Evolutionary conservation across 2,888 invertebrate genomes (phyloP), one percentile per base, ranked within the genome.

Genomic region (Cataglyphis livida): DNA sequence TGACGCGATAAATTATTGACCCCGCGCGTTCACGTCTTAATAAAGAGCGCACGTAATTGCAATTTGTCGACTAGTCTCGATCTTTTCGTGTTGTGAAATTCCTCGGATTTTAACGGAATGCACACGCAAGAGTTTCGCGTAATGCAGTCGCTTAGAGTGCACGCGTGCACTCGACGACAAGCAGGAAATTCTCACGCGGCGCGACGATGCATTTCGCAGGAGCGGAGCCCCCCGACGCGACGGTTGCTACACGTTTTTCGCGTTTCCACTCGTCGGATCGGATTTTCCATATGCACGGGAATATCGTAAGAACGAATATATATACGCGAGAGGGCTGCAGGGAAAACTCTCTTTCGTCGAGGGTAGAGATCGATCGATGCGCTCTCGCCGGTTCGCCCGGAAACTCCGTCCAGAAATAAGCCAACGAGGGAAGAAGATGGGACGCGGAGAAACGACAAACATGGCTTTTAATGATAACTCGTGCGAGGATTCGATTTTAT

Each of bases 341-440:
- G 48, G 76, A 59, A 79, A 79, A 79, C 59, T 79, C 78, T 18
- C 44, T n/a, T 48, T n/a, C 38, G 51, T 25, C 71, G 38, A 71
- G 71, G 44, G 51, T 68, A 35, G 44, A 21, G 59, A 79, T 68
- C 71, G 78, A 79, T 79, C 78, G 78, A 79, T 79, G 78, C 59
- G 78, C 71, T 81, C 81, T 41, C 61, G 70, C 25, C 82, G 66
- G 64, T 87, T 76, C 73, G 81, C 84, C 74, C 68, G 81, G 75
- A 73, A 74, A 85, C 73, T 79, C 64, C 78, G 59, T 71, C 81
- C 83, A 48, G 83, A 90, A 86, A 85, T 90, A 84, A 86, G 78
- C 74, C 81, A 21, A n/a, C 66, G 32, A 70, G 54, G 70, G 44
- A 62, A 76, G 68, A 76, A 5, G 68, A 48, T 32, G 81, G 59